Conservation (phyloP, 2,888 invertebrate species). For the Aradus depressus region DNA sequence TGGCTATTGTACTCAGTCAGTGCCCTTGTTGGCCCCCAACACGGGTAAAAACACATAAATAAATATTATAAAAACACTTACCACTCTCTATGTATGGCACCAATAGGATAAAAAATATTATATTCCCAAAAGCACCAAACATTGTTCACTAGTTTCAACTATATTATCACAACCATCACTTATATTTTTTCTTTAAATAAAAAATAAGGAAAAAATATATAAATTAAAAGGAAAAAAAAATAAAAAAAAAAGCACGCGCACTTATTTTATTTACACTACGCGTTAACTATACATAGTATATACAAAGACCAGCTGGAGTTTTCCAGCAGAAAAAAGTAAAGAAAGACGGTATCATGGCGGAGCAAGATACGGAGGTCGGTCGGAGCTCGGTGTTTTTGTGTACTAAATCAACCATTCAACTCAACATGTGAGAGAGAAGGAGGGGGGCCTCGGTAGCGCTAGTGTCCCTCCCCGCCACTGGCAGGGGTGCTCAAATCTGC, state of each 20-base stretch:
- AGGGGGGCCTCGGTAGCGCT: too few relatives aligned
- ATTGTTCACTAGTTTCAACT: constrained; percentile 37
- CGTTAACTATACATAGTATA: too few relatives aligned
- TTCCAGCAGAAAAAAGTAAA: constrained; percentile 19
- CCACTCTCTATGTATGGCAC: constrained; percentile 60
- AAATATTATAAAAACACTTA: constrained; percentile 39
- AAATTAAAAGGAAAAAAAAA: too few relatives aligned
- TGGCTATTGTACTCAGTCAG: too few relatives aligned
- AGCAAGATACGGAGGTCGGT: not conserved
- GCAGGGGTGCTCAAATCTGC: too few relatives aligned
- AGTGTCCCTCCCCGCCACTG: constrained; percentile 2
- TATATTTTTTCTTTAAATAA: constrained; percentile 3
- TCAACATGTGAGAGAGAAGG: constrained; percentile 15
- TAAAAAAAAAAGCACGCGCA: too few relatives aligned
- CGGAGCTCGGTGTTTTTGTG: constrained; percentile 8
- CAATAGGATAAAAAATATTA: constrained; percentile 54
- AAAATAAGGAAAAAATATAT: constrained; percentile 8
- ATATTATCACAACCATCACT: constrained; percentile 18
- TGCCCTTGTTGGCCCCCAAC: too few relatives aligned
- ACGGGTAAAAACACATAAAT: too few relatives aligned
- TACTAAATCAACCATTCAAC: constrained; percentile 17
- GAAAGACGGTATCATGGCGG: constrained; percentile 7
- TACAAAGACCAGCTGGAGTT: constrained; percentile 23
- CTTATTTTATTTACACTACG: too few relatives aligned
- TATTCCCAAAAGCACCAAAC: constrained; percentile 54